Evolutionary conservation across 2,113 vertebrate genomes (phyloP), one percentile per base, ranked within the genome.

Genomic region (Chinchilla lanigera): DNA sequence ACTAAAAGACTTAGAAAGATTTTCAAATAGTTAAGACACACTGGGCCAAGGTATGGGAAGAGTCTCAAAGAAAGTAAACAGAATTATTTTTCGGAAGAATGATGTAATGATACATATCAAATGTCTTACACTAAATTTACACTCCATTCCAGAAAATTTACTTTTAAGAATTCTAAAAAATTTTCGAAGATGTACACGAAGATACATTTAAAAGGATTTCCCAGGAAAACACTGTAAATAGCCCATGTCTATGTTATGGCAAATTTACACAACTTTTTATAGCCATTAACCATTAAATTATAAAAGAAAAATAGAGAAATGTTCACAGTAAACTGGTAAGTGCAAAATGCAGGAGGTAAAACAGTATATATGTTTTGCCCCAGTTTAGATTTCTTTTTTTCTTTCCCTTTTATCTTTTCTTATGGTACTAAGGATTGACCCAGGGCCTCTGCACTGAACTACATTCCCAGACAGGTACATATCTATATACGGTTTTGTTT

Each of bases 51-150:
- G 35, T 28, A 71, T 0, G 83, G 33, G n/a, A 63, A 92, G 81
- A 44, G 47, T 86, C 88, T 94, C 80, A 71, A 93, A 95, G 26
- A 30, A 89, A 91, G 35, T n/a, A 77, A 73, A 71, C 3, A 58
- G 17, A 92, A 38, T 85, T 87, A 89, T 28, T 97, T 97, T 96
- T 82, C 58, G 82, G 44, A 91, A 93, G 38, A 75, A 52, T 30
- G 54, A 92, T 67, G 73, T 80, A 95, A 78, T 5, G 69, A 69
- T 69, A 86, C 38, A 22, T 69, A 88, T 80, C 38, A 81, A 96
- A 54, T 44, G 17, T 78, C 47, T 97, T 90, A 38, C 35, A 56
- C 9, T 50, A 93, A 65, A 80, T 84, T 95, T 94, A 92, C 1
- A 88, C 73, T 90, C n/a, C n/a, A 86, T 61, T 73, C 26, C 16